Evolutionary conservation across 2,888 invertebrate genomes (phyloP), one percentile per base, ranked within the genome.

Genomic region (Lepas anatifera): DNA sequence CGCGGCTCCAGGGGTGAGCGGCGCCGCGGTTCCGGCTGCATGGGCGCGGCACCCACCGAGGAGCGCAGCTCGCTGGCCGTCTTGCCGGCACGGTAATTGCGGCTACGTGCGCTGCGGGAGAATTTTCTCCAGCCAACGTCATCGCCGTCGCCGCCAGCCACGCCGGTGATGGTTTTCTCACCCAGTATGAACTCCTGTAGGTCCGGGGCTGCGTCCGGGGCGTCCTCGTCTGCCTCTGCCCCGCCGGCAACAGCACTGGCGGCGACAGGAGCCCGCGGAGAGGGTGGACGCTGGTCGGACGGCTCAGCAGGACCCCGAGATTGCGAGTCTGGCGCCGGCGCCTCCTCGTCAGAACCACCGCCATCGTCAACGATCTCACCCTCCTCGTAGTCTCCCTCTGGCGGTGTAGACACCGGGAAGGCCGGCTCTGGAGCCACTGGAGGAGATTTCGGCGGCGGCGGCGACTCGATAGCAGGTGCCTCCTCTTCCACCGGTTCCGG

Each of bases 191-290:
- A 64, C 50, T 48, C 27, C 29, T 18, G 52, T 18, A 58, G 6
- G 2, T 58, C 52, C 27, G 29, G 29, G 52, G 29, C 52, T 16
- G 32, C 52, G 32, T 58, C 52, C 3, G 52, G 43, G 32, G 16
- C 52, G 72, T 43, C 73, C 72, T 69, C 72, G 73, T 39, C 70
- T 71, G 37, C 66, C 70, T 27, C 70, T 46, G 27, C 67, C 68
- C 69, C 72, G 73, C 10, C 70, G 70, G 43, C 72, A 72, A 29
- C 63, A 71, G 3, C 67, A 71, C 10, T 70, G 70, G 43, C 72
- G 73, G 35, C 63, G 71, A 4, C 67, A 71, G 69, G 70, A 72
- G 7, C n/a, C 4, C 27, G 70, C 69, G 16, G 71, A 52, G 39
- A 39, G 8, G 39, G 39, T 13, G 7, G 8, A 10, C 13, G 8